Conservation (phyloP, 2,888 invertebrate genomes). For the Allolobophora icterica region DNA sequence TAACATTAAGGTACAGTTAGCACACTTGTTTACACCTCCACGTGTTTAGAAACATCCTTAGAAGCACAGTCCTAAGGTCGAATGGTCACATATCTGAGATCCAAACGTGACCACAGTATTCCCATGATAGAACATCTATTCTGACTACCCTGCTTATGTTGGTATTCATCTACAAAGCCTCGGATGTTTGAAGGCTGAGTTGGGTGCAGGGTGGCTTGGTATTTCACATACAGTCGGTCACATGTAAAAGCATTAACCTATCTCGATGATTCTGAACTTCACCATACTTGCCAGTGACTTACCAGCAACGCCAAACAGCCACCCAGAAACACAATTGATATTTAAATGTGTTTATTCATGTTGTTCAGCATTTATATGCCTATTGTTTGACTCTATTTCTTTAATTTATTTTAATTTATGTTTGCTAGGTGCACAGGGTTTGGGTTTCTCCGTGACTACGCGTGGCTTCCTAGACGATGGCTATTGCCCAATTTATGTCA, state of each 20-base stretch:
- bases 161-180: neutral
- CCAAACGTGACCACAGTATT: too few relatives aligned
- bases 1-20: neutral
- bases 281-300: neutral
- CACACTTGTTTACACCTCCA: neutral
- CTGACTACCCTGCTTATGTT: too few relatives aligned
- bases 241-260: neutral
- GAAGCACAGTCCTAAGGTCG: neutral
- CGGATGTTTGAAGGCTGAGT: neutral
- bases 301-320: neutral
- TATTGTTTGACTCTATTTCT: neutral
- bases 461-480: neutral
- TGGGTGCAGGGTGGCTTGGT: neutral
- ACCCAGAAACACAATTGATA: neutral
- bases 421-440: slow-evolving; percentile 24
- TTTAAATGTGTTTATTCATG: neutral
- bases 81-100: neutral
- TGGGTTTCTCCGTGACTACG: slow-evolving; percentile 29
- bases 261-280: neutral
- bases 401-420: too few relatives aligned
- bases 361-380: neutral
- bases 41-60: neutral
- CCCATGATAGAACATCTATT: too few relatives aligned
- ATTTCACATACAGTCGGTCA: neutral
- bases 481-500: slow-evolving; percentile 24